Evolutionary conservation across 1,140 invertebrate species (phyloP).

Genomic region (Luehdorfia chinensis): DNA sequence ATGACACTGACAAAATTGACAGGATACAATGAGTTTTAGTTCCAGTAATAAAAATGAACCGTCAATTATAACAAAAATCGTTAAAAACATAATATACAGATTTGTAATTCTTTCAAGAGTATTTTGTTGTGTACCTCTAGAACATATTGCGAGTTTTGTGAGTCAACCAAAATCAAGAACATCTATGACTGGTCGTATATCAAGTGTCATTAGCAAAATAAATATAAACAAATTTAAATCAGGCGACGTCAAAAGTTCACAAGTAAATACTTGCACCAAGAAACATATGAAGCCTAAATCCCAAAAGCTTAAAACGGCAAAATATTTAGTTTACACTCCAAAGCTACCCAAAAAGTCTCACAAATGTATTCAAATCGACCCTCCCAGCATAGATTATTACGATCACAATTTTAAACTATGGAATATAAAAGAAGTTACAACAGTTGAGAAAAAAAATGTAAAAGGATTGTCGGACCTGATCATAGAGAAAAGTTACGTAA

Average conservation of each 20-base stretch:
- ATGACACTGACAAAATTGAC: slow-evolving; percentile 7
- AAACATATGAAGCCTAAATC: not conserved
- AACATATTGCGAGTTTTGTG: slow-evolving; percentile 4
- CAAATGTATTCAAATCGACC: slow-evolving; percentile 7
- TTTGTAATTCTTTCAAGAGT: not conserved
- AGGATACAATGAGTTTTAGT: slow-evolving; percentile 11
- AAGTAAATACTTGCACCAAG: not conserved
- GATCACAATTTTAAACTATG: slow-evolving; percentile 2
- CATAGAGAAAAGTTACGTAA: slow-evolving; percentile 3
- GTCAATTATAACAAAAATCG: slow-evolving; percentile 2
- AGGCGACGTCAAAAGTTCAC: not conserved
- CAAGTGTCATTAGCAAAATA: not conserved
- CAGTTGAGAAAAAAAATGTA: not conserved
- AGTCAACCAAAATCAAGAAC: slow-evolving; percentile 4
- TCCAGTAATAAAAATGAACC: not conserved
- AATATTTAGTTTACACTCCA: slow-evolving; percentile 1
- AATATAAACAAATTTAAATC: not conserved
- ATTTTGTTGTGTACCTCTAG: slow-evolving; percentile 3
- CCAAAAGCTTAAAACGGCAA: not conserved
- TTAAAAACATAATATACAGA: slow-evolving; percentile 6
- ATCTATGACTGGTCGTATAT: not conserved
- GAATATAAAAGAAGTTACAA: not conserved
- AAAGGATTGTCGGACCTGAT: not conserved
- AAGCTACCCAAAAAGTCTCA: slow-evolving; percentile 2
- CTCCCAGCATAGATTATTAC: not conserved